phyloP scores from a whole-genome alignment of 1,140 invertebrate species.

The Cydia strobilella region DNA sequence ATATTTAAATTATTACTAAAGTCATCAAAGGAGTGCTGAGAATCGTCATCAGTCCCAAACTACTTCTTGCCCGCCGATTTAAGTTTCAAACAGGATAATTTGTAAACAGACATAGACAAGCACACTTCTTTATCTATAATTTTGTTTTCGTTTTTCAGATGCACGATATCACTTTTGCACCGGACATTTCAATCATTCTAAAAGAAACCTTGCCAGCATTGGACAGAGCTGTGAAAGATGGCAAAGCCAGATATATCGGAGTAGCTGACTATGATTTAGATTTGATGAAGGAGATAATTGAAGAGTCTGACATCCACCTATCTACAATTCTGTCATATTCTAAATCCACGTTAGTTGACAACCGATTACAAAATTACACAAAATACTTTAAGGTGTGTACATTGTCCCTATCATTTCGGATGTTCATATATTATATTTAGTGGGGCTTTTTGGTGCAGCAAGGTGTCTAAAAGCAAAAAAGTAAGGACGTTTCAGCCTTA shows the following conservation, averaged over 20 bases:
- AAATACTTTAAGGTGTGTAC: slow-evolving; percentile 87
- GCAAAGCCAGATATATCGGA: slow-evolving; percentile 92
- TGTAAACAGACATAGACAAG: too few species aligned
- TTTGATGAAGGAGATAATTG: slow-evolving; percentile 86
- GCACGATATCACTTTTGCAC: slow-evolving; percentile 95
- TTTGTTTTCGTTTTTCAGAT: slow-evolving; percentile 80
- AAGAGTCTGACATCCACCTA: slow-evolving; percentile 84
- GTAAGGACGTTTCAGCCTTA: too few species aligned
- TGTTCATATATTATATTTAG: too few species aligned
- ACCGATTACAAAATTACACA: slow-evolving; percentile 86
- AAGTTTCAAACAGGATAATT: too few species aligned
- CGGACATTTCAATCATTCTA: slow-evolving; percentile 87
- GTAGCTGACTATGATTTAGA: slow-evolving; percentile 93
- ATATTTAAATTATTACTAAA: too few species aligned
- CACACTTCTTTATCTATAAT: too few species aligned
- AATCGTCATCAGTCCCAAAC: too few species aligned
- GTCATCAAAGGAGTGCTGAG: too few species aligned
- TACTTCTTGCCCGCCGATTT: too few species aligned
- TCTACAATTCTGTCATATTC: slow-evolving; percentile 89
- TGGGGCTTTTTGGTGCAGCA: too few species aligned
- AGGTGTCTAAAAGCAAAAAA: too few species aligned
- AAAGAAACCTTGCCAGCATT: slow-evolving; percentile 93
- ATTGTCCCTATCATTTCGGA: background rate
- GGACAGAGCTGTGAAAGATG: slow-evolving; percentile 85
- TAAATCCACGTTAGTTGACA: slow-evolving; percentile 89